phyloP scores from a whole-genome alignment of 2,797 vertebrate species.

The Hemibagrus guttatus region DNA sequence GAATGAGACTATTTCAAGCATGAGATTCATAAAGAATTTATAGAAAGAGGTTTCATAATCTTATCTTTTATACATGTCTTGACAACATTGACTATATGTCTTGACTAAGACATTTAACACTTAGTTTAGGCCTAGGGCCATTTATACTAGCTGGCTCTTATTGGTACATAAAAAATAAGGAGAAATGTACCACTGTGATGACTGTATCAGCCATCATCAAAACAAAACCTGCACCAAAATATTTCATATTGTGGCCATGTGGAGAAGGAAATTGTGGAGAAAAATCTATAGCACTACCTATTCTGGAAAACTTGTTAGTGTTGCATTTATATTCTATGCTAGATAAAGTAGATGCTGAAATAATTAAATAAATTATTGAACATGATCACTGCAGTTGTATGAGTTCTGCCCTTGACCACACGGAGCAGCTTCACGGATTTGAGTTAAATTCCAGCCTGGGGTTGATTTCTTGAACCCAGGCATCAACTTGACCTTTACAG shows the following conservation, averaged over 20 bases:
- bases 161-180: not conserved
- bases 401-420: constrained; percentile 11
- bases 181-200: not conserved
- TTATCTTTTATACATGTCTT: not conserved
- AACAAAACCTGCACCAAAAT: not conserved
- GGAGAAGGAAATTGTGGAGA: not conserved
- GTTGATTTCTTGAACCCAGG: constrained; percentile 2
- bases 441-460: not conserved
- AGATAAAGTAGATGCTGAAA: not conserved
- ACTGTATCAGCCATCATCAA: not conserved
- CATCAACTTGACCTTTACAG: constrained; percentile 11
- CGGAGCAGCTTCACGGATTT: not conserved
- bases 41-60: not conserved
- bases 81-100: not conserved
- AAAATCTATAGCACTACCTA: not conserved
- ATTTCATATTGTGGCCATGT: not conserved
- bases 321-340: not conserved
- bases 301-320: not conserved
- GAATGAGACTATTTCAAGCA: not conserved
- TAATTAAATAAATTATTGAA: not conserved
- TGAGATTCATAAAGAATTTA: not conserved
- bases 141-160: not conserved
- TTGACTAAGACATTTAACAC: not conserved
- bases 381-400: not conserved
- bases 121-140: not conserved